Conservation (phyloP, 2,888 invertebrate genomes). For the Bugula neritina region DNA sequence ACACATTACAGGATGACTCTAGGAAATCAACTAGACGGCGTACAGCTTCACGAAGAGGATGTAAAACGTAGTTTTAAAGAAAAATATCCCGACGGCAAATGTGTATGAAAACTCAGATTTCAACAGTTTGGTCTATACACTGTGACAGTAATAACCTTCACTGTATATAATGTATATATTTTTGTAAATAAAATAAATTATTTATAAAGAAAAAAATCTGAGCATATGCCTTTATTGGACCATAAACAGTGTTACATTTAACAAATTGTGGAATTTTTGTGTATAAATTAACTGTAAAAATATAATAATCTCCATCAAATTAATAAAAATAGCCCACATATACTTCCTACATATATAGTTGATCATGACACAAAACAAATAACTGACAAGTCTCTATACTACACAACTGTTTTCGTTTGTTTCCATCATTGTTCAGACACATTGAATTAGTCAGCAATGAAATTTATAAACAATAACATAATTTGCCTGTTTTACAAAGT, state of each 20-base stretch:
- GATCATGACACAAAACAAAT: too few species aligned
- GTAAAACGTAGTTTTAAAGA: constrained; percentile 79
- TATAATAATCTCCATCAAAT: background rate
- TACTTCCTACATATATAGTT: too few species aligned
- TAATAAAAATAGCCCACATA: background rate
- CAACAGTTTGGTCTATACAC: background rate
- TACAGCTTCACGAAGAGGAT: constrained; percentile 83
- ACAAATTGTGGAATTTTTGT: too few species aligned
- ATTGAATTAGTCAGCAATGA: too few species aligned
- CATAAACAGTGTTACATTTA: too few species aligned
- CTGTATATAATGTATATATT: background rate
- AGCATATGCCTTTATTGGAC: too few species aligned
- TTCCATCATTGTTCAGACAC: too few species aligned
- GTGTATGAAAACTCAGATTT: constrained; percentile 33
- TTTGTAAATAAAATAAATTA: constrained; percentile 10
- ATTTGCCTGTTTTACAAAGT: too few species aligned
- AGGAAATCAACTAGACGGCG: constrained; percentile 94
- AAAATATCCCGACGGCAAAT: constrained; percentile 80
- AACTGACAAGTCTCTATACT: too few species aligned
- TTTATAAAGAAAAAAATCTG: background rate
- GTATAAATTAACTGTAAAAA: background rate
- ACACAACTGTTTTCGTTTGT: too few species aligned
- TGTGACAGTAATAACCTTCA: too few species aligned
- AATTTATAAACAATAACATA: too few species aligned
- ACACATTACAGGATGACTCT: constrained; percentile 62